Evolutionary conservation across 1,140 invertebrate genomes (phyloP), one percentile per base, ranked within the genome.

Genomic region (Pseudomyrmex cubaensis): DNA sequence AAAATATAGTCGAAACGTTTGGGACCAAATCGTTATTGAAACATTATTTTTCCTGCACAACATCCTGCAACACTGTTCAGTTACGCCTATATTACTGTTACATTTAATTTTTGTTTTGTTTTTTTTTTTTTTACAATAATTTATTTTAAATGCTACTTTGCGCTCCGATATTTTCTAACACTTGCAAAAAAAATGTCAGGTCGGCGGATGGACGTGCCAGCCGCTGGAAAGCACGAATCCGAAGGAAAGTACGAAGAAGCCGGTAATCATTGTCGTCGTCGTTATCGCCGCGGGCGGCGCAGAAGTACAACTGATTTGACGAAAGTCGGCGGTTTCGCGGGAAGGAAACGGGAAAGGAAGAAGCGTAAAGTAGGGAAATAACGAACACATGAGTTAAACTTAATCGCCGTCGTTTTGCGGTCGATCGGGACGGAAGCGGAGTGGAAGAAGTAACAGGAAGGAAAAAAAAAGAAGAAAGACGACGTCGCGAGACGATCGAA

Each of bases 161-260:
- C 35, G 35, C 35, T 35, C 35, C 35, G 0, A 7, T 35, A 0
- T 10, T 77, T 69, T 85, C 12, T 74, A 67, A 74, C 5, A 12
- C 35, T 35, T 1, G 0, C 9, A 4, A 17, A 20, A 20, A 20
- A 20, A 46, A 7, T 1, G 5, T 72, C 35, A 90, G 90, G 84
- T 90, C 85, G 90, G 90, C 90, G 89, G 85, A 90, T 90, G 90
- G 90, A 90, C 89, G 86, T 85, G 87, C 84, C 77, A 84, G 61
- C 77, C 69, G 80, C 59, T 82, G 87, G 85, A 77, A 90, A 90
- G 82, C 72, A 86, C 86, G 61, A 87, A 82, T 59, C 64, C 78
- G 87, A 76, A 87, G 84, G 77, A 87, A 87, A 89, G 59, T 70
- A 85, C 85, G 87, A 84, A 84, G 82, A 64, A 77, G 87, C 61